Evolutionary conservation across 2,888 invertebrate species (phyloP).

Genomic region (Cerceris ruficornis): DNA sequence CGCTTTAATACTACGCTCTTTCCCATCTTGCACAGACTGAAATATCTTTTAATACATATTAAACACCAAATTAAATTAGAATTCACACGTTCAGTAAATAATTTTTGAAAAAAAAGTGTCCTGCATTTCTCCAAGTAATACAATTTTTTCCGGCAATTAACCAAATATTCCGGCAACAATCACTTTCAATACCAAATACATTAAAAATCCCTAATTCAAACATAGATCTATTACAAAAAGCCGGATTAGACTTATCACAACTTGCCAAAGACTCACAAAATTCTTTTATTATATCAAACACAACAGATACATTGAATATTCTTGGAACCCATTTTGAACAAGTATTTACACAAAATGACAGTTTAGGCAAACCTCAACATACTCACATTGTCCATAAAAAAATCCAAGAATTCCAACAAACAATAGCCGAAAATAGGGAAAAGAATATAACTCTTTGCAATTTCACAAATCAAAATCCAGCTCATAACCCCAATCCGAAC

Average conservation of each 20-base stretch:
- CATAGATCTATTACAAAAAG: not conserved
- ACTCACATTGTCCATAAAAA: not conserved
- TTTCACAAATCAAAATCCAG: not conserved
- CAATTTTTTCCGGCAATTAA: constrained; percentile 15
- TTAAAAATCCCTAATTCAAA: not conserved
- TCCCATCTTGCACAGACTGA: not conserved
- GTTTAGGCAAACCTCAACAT: not conserved
- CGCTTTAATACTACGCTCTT: too few species aligned
- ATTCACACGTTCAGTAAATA: not conserved
- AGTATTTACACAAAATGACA: constrained; percentile 1
- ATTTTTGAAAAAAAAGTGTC: not conserved
- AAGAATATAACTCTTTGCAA: not conserved
- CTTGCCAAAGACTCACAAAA: not conserved
- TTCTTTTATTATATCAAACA: not conserved
- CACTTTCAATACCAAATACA: not conserved
- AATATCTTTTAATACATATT: not conserved
- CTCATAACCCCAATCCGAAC: not conserved
- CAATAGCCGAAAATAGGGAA: not conserved
- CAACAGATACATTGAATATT: not conserved
- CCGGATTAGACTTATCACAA: not conserved
- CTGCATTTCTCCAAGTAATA: not conserved
- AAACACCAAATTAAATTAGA: not conserved
- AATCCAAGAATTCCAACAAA: not conserved
- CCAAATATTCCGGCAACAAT: constrained; percentile 1
- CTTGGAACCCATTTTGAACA: constrained; percentile 20